phyloP scores from a whole-genome alignment of 2,113 vertebrate genomes.

The Choloepus hoffmanni region DNA sequence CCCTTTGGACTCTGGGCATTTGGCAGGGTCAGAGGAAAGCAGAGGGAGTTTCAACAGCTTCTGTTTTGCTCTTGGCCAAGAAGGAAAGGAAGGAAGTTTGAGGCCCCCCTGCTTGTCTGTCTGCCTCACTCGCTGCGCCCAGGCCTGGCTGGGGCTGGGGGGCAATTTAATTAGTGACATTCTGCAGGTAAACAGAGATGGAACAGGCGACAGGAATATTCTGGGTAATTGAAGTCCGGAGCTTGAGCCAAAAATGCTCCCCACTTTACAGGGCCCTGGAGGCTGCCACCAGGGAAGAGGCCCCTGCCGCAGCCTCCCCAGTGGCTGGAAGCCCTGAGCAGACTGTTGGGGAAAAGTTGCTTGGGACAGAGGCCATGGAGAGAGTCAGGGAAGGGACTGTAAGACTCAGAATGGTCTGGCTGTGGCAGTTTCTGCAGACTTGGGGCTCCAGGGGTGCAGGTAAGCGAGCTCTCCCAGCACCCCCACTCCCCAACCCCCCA shows the following conservation, averaged over 20 bases:
- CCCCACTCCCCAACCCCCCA: not conserved
- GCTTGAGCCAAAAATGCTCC: slow-evolving; percentile 76
- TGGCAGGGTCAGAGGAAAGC: not conserved
- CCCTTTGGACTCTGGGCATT: not conserved
- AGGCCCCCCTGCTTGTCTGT: slow-evolving; percentile 52
- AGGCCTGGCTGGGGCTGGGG: slow-evolving; percentile 70
- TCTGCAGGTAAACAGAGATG: slow-evolving; percentile 84
- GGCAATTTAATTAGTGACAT: slow-evolving; percentile 83
- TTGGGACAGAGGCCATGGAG: not conserved
- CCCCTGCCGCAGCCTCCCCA: not conserved
- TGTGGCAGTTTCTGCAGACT: not conserved
- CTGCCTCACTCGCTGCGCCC: not conserved
- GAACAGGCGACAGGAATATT: slow-evolving; percentile 77
- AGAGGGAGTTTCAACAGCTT: slow-evolving; percentile 21
- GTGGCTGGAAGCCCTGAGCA: not conserved
- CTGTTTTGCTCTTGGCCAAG: slow-evolving; percentile 71
- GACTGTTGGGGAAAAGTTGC: slow-evolving; percentile 23
- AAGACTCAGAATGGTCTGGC: not conserved
- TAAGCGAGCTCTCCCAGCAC: not conserved
- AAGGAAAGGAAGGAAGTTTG: slow-evolving; percentile 82
- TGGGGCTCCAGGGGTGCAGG: not conserved
- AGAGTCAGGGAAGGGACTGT: not conserved
- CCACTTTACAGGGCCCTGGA: slow-evolving; percentile 68
- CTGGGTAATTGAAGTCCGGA: slow-evolving; percentile 85
- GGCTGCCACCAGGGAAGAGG: not conserved